Conservation (phyloP, 2,888 invertebrate species). For the Drosophila peninsularis region DNA sequence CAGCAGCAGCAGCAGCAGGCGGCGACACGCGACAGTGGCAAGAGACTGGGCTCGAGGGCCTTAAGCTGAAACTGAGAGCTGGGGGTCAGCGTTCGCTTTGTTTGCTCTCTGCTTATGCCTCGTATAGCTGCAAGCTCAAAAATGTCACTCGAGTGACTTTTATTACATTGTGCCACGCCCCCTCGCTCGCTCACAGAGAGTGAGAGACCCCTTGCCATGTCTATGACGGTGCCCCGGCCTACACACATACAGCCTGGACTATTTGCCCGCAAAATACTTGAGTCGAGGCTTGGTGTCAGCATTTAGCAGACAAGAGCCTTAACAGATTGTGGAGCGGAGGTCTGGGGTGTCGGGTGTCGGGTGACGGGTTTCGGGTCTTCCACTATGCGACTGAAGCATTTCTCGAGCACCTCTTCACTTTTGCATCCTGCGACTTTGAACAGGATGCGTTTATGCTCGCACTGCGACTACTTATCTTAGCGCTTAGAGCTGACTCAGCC, state of each 20-base stretch:
- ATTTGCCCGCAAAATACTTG: slow-evolving; percentile 80
- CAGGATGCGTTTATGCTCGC: slow-evolving; percentile 70
- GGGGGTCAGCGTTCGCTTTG: slow-evolving; percentile 58
- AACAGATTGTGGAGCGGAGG: neutral
- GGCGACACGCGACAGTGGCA: slow-evolving; percentile 12
- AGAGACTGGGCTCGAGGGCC: slow-evolving; percentile 10
- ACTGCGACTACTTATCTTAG: slow-evolving; percentile 17
- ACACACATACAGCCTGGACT: slow-evolving; percentile 45
- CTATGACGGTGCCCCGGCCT: slow-evolving; percentile 9
- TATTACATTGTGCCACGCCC: slow-evolving; percentile 56
- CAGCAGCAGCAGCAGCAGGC: slow-evolving; percentile 13
- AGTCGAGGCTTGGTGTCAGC: slow-evolving; percentile 76
- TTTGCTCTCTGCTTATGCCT: slow-evolving; percentile 64
- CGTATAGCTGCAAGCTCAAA: slow-evolving; percentile 72
- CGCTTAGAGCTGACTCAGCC: slow-evolving; percentile 49
- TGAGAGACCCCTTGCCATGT: neutral
- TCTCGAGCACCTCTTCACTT: slow-evolving; percentile 74
- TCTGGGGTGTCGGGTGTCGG: slow-evolving; percentile 22
- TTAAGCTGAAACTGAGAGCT: slow-evolving; percentile 8
- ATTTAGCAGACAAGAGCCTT: slow-evolving; percentile 72
- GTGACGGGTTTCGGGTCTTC: slow-evolving; percentile 31
- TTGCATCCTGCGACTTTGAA: slow-evolving; percentile 75
- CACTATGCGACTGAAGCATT: slow-evolving; percentile 64
- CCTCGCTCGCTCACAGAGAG: neutral
- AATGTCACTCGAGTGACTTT: slow-evolving; percentile 81